Conservation (phyloP, 2,797 vertebrate genomes). For the Gallirallus australis region DNA sequence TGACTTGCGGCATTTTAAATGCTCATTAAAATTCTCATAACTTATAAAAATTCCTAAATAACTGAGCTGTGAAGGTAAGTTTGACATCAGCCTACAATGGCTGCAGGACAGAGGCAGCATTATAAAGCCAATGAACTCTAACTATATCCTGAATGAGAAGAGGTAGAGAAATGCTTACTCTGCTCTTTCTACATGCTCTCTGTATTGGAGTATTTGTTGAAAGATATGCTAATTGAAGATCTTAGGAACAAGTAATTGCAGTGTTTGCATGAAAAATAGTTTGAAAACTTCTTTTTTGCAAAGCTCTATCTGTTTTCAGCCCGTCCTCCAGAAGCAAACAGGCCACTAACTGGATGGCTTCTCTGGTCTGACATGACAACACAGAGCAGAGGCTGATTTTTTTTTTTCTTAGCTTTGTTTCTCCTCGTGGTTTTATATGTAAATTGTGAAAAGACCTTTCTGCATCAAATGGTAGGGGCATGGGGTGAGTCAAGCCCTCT, state of each 20-base stretch:
- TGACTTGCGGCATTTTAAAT: neutral
- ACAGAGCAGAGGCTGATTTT: neutral
- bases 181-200: neutral
- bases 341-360: neutral
- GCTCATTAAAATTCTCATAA: neutral
- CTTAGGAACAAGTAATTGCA: neutral
- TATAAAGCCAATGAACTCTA: conserved; percentile 1
- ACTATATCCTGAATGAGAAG: neutral
- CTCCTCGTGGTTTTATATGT: neutral
- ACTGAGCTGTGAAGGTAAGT: neutral
- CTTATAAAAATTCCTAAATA: neutral
- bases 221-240: neutral
- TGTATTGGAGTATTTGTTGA: neutral
- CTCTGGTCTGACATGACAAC: neutral
- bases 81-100: neutral
- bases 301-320: neutral
- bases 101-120: neutral
- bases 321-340: neutral
- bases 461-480: neutral
- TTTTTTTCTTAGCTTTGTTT: neutral
- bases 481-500: neutral
- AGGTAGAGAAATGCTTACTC: neutral
- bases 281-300: neutral
- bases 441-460: neutral
- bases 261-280: neutral